Evolutionary conservation across 2,113 vertebrate species (phyloP).

Genomic region (Amblyornis subalaris): DNA sequence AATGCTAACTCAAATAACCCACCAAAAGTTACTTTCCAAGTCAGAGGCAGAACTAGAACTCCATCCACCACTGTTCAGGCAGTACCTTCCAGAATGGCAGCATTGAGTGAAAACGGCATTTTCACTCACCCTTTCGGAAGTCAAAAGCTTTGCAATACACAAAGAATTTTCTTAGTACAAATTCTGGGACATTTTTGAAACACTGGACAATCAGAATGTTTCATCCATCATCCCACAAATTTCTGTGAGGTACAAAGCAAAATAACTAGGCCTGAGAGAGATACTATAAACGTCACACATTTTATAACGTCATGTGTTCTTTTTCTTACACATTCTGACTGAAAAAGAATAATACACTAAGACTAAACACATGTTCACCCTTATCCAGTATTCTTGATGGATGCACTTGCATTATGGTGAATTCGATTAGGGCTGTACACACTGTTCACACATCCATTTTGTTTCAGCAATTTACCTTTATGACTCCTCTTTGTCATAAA

Average conservation of each 20-base stretch:
- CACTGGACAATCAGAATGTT: background rate
- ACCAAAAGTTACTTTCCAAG: background rate
- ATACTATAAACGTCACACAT: background rate
- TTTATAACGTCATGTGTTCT: background rate
- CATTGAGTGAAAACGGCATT: background rate
- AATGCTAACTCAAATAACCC: background rate
- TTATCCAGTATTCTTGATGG: background rate
- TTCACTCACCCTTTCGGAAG: background rate
- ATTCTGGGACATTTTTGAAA: background rate
- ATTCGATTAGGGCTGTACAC: background rate
- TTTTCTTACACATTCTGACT: rapidly evolving
- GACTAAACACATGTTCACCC: background rate
- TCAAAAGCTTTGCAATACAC: background rate
- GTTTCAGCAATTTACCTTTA: background rate
- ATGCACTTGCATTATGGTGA: background rate
- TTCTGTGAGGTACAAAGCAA: background rate
- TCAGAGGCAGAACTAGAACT: background rate
- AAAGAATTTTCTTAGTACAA: background rate
- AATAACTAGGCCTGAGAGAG: background rate
- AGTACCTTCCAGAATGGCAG: background rate
- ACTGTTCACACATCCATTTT: background rate
- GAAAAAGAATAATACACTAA: background rate
- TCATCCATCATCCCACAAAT: background rate
- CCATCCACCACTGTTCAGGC: background rate
- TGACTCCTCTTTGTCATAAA: background rate